These are phyloP conservation scores for Mustelus asterias DNA, from an alignment of 2,113 vertebrate species.

Conservation along the genomic window DNA sequence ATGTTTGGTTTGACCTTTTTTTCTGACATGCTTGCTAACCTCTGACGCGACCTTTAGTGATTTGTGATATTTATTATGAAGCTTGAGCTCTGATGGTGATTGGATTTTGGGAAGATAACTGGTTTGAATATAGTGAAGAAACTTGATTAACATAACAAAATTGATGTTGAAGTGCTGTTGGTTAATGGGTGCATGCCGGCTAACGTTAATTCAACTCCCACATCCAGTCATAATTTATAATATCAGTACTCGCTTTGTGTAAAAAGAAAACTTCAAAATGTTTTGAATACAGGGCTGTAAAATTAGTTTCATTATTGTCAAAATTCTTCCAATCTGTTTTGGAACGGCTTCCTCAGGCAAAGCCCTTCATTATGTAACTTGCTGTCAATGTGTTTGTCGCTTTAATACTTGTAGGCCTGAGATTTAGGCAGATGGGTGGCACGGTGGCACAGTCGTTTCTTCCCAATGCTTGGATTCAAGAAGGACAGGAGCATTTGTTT, in stretches of 20 bases:
- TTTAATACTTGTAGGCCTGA: background rate
- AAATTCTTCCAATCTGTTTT: background rate
- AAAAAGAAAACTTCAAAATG: background rate
- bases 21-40: background rate
- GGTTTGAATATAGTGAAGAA: background rate
- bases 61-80: background rate
- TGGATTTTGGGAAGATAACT: background rate
- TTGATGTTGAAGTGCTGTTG: background rate
- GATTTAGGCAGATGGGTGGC: background rate
- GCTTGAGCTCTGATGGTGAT: background rate
- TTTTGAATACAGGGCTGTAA: background rate
- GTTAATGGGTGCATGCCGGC: background rate
- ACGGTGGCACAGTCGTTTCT: too few species aligned
- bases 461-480: too few species aligned
- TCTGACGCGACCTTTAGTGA: background rate
- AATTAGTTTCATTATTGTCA: background rate
- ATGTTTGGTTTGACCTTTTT: background rate
- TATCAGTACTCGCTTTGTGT: background rate
- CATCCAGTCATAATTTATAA: background rate
- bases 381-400: background rate
- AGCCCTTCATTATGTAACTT: too few species aligned
- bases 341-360: background rate
- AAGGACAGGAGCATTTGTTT: too few species aligned
- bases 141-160: background rate
- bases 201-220: conserved; percentile 5